Evolutionary conservation across 2,888 invertebrate genomes (phyloP), one percentile per base, ranked within the genome.

Genomic region (Allygus modestus): DNA sequence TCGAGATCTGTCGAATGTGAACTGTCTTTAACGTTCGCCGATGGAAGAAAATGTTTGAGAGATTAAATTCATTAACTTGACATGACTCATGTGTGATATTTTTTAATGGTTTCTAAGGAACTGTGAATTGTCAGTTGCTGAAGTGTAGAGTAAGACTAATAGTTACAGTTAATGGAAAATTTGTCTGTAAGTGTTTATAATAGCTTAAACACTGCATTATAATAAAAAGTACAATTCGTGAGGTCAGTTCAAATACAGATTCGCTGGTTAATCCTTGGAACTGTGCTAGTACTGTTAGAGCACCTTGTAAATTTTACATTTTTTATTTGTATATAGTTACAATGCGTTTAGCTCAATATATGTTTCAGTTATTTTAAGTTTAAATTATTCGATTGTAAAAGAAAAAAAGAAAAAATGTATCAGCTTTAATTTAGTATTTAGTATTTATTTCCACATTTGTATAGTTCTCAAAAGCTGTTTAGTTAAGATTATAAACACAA

Each of bases 51-150:
- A 2, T 46, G n/a, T 17, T 54, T 11, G 0, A 54, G 54, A 54
- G 23, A 54, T 65, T 26, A 26, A 65, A 20, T 65, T 65, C 28
- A 7, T 65, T 28, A 65, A 11, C 31, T 15, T 65, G 65, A 65
- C 65, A 65, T 65, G 65, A 65, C 65, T 65, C 17, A 23, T 54
- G 54, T 54, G 23, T 58, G 58, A 58, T 20, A 58, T 58, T 58
- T 58, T 58, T 51, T 2, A 20, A 58, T 65, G 20, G 9, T 20
- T 5, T 54, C 4, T 54, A 23, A 54, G 54, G 54, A 65, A 31
- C 17, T 65, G 65, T 65, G 15, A 65, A 65, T 54, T 23, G 54
- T 54, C 23, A 58, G 23, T 23, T 58, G n/a, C 58, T 58, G n/a
- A 58, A 58, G 58, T 58, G 20, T n/a, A 20, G n/a, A 58, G 23